phyloP scores from a whole-genome alignment of 2,797 vertebrate genomes.

The Schizopygopsis malacanthus region DNA sequence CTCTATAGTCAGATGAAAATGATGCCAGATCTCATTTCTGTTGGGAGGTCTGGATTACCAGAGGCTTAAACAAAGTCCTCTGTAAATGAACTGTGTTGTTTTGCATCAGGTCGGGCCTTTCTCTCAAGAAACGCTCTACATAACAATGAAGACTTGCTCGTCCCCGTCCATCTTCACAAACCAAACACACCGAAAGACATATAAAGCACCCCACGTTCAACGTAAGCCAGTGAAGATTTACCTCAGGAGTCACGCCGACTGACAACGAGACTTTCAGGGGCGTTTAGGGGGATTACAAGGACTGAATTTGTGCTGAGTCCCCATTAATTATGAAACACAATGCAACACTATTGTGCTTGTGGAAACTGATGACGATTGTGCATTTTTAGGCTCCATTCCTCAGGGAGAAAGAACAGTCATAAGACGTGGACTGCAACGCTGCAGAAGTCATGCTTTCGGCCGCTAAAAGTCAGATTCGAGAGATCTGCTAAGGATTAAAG shows the following conservation, averaged over 20 bases:
- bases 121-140: conserved; percentile 16
- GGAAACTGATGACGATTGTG: conserved; percentile 64
- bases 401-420: conserved; percentile 37
- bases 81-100: conserved; percentile 49
- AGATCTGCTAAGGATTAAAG: conserved; percentile 6
- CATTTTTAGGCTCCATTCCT: conserved; percentile 51
- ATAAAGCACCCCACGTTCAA: not conserved
- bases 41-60: conserved; percentile 47
- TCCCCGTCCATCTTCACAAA: not conserved
- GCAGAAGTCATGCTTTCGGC: conserved; percentile 33
- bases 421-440: conserved; percentile 34
- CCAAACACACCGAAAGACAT: not conserved
- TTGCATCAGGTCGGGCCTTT: not conserved
- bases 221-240: conserved; percentile 10
- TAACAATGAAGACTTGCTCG: conserved; percentile 30
- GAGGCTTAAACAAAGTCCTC: conserved; percentile 45
- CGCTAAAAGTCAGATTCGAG: conserved; percentile 13
- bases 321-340: conserved; percentile 67
- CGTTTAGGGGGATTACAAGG: conserved; percentile 39
- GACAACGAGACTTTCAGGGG: conserved; percentile 6
- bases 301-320: conserved; percentile 53
- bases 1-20: not conserved
- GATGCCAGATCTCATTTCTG: conserved; percentile 11
- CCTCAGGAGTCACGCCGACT: not conserved
- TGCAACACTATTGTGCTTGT: conserved; percentile 48